These are phyloP conservation scores for Lampris incognitus DNA, from an alignment of 2,113 vertebrate species.

Conservation along the genomic window DNA sequence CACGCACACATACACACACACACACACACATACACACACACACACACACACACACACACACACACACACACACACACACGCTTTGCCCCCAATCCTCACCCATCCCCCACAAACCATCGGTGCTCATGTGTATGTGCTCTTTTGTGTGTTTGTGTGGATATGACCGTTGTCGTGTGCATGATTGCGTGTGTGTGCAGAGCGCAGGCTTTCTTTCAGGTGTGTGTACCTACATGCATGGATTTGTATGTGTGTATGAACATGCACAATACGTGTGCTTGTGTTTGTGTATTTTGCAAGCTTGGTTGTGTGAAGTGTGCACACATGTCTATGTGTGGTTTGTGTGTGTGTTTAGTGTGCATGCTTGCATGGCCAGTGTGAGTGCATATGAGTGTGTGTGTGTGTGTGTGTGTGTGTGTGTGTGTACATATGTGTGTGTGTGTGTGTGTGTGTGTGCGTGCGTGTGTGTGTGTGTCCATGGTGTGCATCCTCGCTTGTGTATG, in stretches of 20 bases:
- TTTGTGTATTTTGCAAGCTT: background rate
- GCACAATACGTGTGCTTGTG: background rate
- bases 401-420: too few species aligned
- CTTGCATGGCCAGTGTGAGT: background rate
- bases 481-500: background rate
- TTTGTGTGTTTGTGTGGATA: background rate
- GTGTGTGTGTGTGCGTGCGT: conserved; percentile 16
- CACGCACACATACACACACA: too few species aligned
- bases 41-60: too few species aligned
- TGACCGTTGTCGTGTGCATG: background rate
- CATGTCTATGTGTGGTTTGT: background rate
- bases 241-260: background rate
- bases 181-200: background rate
- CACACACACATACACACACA: too few species aligned
- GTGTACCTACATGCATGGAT: too few species aligned
- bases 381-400: background rate
- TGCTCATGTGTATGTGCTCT: conserved; percentile 37
- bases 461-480: conserved; percentile 21
- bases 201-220: background rate
- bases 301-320: background rate
- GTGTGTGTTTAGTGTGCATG: background rate
- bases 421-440: background rate
- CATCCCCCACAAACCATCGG: conserved; percentile 3
- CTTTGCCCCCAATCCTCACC: background rate
- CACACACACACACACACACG: too few species aligned